Conservation (phyloP, 64 coral and sea anemone species). For the Stichodactyla mertensii region DNA sequence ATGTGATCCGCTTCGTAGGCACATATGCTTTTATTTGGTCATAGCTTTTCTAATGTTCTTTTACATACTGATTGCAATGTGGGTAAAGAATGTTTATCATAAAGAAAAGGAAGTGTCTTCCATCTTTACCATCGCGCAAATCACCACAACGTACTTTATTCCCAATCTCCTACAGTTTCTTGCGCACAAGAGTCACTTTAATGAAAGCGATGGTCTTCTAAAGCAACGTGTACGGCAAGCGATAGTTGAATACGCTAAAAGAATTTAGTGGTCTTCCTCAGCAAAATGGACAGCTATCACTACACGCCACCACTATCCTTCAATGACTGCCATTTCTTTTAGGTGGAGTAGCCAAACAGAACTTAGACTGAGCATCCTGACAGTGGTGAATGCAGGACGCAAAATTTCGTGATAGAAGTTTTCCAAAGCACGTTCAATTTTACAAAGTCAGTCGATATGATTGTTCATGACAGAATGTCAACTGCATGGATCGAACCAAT, state of each 20-base stretch:
- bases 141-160: conserved; percentile 18
- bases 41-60: conserved; percentile 40
- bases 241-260: conserved; percentile 11
- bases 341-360: no score
- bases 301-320: no score
- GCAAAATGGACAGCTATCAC: no score
- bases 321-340: no score
- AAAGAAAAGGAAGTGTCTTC: conserved; percentile 29
- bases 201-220: background rate
- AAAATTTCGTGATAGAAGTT: no score
- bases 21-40: conserved; percentile 13
- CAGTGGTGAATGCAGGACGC: no score
- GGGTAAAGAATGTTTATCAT: conserved; percentile 37
- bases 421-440: no score
- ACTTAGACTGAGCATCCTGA: no score
- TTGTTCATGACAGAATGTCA: no score
- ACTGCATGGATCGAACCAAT: no score
- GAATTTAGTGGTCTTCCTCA: background rate
- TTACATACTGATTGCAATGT: conserved; percentile 32
- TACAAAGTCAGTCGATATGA: no score
- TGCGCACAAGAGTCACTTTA: conserved; percentile 44
- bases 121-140: conserved; percentile 36
- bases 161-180: conserved; percentile 34
- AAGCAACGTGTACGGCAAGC: conserved; percentile 1
- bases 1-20: conserved; percentile 32